phyloP scores from a whole-genome alignment of 2,113 vertebrate species.

The Chamaea fasciata region DNA sequence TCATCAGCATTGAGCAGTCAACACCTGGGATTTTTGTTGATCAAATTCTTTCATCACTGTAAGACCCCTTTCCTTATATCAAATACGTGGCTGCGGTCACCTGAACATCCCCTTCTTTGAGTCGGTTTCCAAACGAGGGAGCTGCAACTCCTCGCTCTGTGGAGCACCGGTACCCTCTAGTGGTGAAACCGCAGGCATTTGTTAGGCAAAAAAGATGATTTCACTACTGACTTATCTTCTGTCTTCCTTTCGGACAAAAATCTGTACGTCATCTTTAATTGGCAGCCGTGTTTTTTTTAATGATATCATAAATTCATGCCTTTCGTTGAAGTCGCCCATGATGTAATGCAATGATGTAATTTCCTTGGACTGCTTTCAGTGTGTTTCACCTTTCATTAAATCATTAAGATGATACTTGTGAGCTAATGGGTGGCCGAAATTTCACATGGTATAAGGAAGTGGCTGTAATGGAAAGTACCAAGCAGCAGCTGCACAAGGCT shows the following conservation, averaged over 20 bases:
- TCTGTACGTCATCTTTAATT: not conserved
- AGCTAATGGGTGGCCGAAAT: not conserved
- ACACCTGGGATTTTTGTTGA: not conserved
- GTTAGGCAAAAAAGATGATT: not conserved
- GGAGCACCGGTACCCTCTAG: conserved; percentile 18
- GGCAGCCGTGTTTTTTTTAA: not conserved
- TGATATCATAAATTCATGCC: not conserved
- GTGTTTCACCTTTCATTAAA: not conserved
- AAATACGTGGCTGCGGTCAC: not conserved
- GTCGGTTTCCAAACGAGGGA: not conserved
- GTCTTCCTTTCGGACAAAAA: not conserved
- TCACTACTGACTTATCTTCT: not conserved
- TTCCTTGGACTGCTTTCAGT: not conserved
- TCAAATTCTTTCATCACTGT: accelerated
- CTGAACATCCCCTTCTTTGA: not conserved
- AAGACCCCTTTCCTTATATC: not conserved
- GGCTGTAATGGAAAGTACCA: not conserved
- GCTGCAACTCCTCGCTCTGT: not conserved
- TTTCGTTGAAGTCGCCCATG: not conserved
- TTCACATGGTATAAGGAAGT: not conserved
- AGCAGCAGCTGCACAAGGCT: not conserved
- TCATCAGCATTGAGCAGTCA: not conserved
- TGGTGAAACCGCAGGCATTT: not conserved
- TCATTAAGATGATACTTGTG: not conserved
- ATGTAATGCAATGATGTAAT: not conserved